These are phyloP conservation scores for Scleropages formosus DNA, from an alignment of 2,797 vertebrate genomes.

Conservation along the genomic window DNA sequence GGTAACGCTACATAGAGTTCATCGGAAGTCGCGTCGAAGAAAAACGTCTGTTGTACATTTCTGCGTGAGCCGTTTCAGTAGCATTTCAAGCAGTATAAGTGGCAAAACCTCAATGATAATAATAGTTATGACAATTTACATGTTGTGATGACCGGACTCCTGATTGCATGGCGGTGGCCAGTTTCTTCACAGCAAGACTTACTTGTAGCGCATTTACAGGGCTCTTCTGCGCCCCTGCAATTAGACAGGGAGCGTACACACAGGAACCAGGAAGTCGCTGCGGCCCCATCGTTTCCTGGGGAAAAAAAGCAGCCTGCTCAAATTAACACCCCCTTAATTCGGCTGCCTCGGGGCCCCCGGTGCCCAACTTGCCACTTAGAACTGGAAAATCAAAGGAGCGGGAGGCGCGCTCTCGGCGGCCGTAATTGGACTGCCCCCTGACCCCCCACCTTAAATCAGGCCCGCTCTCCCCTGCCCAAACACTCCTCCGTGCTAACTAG, in stretches of 20 bases:
- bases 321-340: constrained; percentile 75
- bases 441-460: constrained; percentile 86
- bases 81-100: too few species aligned
- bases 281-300: constrained; percentile 48
- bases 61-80: too few species aligned
- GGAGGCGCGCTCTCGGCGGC: constrained; percentile 79
- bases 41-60: too few species aligned
- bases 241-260: constrained; percentile 48
- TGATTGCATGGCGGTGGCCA: neutral
- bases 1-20: too few species aligned
- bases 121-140: too few species aligned
- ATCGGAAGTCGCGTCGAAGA: too few species aligned
- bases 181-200: neutral
- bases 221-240: constrained; percentile 46
- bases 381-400: constrained; percentile 87
- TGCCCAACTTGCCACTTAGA: constrained; percentile 86
- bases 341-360: constrained; percentile 54
- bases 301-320: constrained; percentile 65
- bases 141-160: too few species aligned
- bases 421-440: constrained; percentile 96
- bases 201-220: constrained; percentile 9
- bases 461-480: constrained; percentile 54
- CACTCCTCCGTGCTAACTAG: constrained; percentile 89
- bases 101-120: too few species aligned
- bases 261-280: constrained; percentile 53